A percentile compares a stretch with the other conserved stretches of the same genome.
Conservation (phyloP, 2,113 vertebrate species). For the Oreochromis aureus region DNA sequence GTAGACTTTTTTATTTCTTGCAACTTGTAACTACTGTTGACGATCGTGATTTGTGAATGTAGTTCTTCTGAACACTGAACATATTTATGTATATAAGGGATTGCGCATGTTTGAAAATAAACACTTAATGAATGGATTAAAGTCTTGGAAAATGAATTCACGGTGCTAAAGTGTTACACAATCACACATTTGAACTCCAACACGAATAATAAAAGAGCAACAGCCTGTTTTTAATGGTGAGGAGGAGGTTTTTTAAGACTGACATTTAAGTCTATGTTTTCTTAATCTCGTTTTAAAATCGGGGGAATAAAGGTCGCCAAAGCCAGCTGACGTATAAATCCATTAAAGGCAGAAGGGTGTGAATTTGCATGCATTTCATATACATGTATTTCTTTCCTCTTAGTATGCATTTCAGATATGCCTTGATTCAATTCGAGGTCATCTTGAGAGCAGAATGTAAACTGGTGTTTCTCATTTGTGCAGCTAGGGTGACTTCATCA, state of each 20-base stretch:
- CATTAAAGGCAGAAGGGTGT: not conserved
- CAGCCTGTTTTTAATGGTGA: not conserved
- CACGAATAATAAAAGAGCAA: not conserved
- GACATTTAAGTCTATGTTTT: not conserved
- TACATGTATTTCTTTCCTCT: not conserved
- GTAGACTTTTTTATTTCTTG: not conserved
- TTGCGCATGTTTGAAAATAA: not conserved
- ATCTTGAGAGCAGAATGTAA: not conserved
- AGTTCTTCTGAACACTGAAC: not conserved
- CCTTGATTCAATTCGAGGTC: not conserved
- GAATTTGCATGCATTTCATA: not conserved
- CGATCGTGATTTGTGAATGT: not conserved
- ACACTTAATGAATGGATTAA: not conserved
- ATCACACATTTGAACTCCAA: not conserved
- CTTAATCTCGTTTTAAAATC: not conserved
- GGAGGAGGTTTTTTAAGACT: not conserved
- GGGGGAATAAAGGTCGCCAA: not conserved
- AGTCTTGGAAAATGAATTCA: not conserved
- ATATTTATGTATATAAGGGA: not conserved
- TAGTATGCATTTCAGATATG: not conserved
- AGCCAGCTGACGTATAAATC: fast-evolving
- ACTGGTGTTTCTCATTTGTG: not conserved
- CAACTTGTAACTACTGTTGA: not conserved
- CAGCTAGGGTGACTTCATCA: not conserved
- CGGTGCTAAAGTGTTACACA: not conserved